phyloP scores from a whole-genome alignment of 1,140 invertebrate genomes.

The Meteorus sp. region DNA sequence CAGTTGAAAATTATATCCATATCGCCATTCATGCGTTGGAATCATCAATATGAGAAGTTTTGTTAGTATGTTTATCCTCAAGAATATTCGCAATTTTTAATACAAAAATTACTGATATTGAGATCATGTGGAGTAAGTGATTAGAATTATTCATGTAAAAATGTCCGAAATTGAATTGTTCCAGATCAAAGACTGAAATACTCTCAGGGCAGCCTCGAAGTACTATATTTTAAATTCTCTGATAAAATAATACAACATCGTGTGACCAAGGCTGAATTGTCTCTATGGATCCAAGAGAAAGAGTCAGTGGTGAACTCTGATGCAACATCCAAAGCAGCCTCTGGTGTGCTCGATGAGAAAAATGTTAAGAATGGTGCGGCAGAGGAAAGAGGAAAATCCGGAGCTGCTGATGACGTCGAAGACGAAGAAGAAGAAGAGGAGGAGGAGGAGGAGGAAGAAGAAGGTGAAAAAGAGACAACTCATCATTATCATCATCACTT shows the following conservation, averaged over 20 bases:
- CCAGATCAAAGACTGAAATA: slow-evolving; percentile 59
- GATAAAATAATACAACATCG: slow-evolving; percentile 61
- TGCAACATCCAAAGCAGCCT: neutral
- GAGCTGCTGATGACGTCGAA: neutral
- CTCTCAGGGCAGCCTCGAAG: slow-evolving; percentile 53
- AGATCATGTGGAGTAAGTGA: no score
- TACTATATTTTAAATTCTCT: slow-evolving; percentile 64
- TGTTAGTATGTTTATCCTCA: no score
- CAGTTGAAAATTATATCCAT: neutral
- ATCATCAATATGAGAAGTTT: no score
- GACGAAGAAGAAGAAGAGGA: slow-evolving; percentile 1
- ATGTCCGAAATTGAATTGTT: slow-evolving; percentile 24
- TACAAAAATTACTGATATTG: no score
- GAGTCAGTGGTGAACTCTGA: slow-evolving; percentile 28
- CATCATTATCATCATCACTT: neutral
- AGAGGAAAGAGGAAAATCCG: neutral
- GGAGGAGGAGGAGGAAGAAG: neutral
- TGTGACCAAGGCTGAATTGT: slow-evolving; percentile 60
- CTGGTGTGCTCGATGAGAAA: neutral
- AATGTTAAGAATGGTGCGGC: neutral
- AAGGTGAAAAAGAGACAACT: neutral
- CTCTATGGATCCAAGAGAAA: slow-evolving; percentile 58
- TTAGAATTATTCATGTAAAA: no score
- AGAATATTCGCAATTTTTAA: no score
- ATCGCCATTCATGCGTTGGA: neutral